Percentiles rank a stretch among this genome's conserved stretches.
phyloP scores from a whole-genome alignment of 2,888 invertebrate species.

The Watsonalla cultraria region DNA sequence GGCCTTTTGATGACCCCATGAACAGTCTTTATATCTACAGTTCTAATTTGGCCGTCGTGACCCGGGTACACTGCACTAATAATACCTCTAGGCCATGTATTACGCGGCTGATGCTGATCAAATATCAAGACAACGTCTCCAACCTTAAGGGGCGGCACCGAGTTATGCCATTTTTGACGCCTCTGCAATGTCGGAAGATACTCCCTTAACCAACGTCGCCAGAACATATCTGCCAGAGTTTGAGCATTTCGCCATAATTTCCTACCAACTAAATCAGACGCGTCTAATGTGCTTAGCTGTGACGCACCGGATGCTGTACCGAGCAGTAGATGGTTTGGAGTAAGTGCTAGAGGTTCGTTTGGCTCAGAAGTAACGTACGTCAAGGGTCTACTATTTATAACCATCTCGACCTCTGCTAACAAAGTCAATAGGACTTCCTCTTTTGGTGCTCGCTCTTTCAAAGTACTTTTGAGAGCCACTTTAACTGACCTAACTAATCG shows the following conservation, averaged over 20 bases:
- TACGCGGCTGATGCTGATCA: background rate
- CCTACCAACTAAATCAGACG: background rate
- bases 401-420: slow-evolving; percentile 5
- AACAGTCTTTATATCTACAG: slow-evolving; percentile 1
- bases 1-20: background rate
- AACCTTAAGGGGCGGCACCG: background rate
- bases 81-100: slow-evolving; percentile 3
- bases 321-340: slow-evolving; percentile 3
- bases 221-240: slow-evolving; percentile 7
- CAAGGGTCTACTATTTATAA: slow-evolving; percentile 3
- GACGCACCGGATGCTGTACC: slow-evolving; percentile 1
- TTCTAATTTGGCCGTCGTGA: slow-evolving; percentile 1
- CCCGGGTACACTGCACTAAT: slow-evolving; percentile 4
- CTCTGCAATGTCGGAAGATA: slow-evolving; percentile 4
- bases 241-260: slow-evolving; percentile 1
- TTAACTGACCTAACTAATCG: slow-evolving; percentile 1
- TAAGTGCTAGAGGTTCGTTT: background rate
- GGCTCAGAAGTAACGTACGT: background rate
- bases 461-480: background rate
- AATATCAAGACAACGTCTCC: background rate
- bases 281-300: background rate
- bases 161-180: background rate
- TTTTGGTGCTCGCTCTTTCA: slow-evolving; percentile 6
- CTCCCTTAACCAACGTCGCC: slow-evolving; percentile 5
- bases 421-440: slow-evolving; percentile 6